A percentile compares a stretch with the other conserved stretches of the same genome.
These are phyloP conservation scores for Ephialtes manifestator DNA, from an alignment of 2,888 invertebrate genomes.

Conservation along the genomic window DNA sequence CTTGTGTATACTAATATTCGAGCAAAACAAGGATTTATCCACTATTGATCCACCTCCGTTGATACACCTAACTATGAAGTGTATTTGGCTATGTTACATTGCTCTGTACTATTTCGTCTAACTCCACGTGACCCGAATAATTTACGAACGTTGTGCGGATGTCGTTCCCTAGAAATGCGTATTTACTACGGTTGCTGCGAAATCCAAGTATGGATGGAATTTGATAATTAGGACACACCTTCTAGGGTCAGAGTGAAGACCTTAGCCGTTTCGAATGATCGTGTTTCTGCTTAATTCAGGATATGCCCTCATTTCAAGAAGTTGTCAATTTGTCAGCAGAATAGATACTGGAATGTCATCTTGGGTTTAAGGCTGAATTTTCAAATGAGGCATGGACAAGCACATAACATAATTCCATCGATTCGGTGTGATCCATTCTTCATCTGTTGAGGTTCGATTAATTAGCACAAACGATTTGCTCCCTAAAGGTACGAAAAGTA, in stretches of 20 bases:
- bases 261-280: not conserved
- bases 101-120: not conserved
- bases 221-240: not conserved
- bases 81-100: slow-evolving; percentile 6
- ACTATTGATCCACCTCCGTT: slow-evolving; percentile 30
- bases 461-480: too few relatives aligned
- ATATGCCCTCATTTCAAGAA: not conserved
- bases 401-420: too few relatives aligned
- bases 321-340: not conserved
- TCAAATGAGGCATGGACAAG: too few relatives aligned
- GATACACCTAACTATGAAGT: slow-evolving; percentile 1
- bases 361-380: not conserved
- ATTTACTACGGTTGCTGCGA: not conserved
- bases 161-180: not conserved
- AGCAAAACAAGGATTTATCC: slow-evolving; percentile 57
- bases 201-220: not conserved
- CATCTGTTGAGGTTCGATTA: too few relatives aligned
- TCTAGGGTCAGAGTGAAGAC: not conserved
- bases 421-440: too few relatives aligned
- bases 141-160: not conserved
- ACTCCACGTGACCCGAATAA: not conserved
- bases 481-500: too few relatives aligned
- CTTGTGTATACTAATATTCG: not conserved
- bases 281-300: not conserved
- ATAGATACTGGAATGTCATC: not conserved